Evolutionary conservation across 2,113 vertebrate genomes (phyloP).

Genomic region (Chroicocephalus ridibundus): DNA sequence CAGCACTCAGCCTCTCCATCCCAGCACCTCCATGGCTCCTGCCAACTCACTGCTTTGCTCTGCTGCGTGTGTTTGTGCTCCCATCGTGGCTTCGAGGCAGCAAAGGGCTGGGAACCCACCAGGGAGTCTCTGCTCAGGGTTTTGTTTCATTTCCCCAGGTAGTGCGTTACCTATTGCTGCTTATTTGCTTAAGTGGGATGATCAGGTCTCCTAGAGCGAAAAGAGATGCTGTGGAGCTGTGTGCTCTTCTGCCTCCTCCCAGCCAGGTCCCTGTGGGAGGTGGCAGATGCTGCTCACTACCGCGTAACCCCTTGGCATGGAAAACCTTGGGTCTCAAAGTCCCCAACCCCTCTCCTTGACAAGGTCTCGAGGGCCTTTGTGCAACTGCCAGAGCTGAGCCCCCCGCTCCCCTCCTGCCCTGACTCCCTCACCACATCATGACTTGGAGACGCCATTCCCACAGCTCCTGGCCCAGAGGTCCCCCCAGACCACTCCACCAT

Average conservation of each 20-base stretch:
- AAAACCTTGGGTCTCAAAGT: neutral
- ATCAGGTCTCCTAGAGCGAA: neutral
- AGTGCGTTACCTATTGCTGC: neutral
- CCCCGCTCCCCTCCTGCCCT: neutral
- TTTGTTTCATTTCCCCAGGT: neutral
- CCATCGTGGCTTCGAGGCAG: neutral
- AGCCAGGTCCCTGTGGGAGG: neutral
- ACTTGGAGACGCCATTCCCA: neutral
- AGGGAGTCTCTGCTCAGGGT: neutral
- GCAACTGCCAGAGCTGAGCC: too few relatives aligned
- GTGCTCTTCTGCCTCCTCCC: neutral
- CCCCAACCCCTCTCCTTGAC: neutral
- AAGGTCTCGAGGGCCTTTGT: neutral
- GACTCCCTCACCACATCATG: too few relatives aligned
- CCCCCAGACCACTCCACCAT: fast-evolving
- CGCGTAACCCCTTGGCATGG: fast-evolving
- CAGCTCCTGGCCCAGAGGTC: neutral
- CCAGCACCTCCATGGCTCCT: neutral
- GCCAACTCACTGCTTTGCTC: neutral
- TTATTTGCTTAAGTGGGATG: neutral
- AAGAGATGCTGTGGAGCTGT: neutral
- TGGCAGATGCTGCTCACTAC: neutral
- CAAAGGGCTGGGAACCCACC: neutral
- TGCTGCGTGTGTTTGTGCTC: neutral
- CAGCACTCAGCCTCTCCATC: neutral